Base-by-base conservation (phyloP, 2,797 vertebrate species). In the Cossypha dichroa region DNA sequence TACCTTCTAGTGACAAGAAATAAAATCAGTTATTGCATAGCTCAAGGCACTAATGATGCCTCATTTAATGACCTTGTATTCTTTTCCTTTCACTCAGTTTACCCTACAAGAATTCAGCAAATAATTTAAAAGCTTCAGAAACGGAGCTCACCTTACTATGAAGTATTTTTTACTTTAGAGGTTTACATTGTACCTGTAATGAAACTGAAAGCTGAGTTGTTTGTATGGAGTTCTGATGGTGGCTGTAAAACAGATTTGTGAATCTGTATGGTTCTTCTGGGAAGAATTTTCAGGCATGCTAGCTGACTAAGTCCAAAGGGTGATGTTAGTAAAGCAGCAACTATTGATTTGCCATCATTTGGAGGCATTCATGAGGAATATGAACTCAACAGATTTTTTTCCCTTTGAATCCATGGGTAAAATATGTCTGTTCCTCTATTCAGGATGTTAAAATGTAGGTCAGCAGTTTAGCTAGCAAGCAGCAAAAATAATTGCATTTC, bases 401-500 rank as follows among this genome's bases (percentile, higher is more conserved):
- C 14, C 11, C 19, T 82, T 91, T 87, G 36, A 80, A 82, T 82
- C 9, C 2, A 6, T 54, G 60, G 52, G 26, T 94, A 77, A 93
- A 86, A 91, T 70, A 88, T 86, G 8, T 86, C 56, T 76, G 19
- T 80, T 90, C 25, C 56, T 82, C 38, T 73, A 34, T 45, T 90
- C 68, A 88, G 79, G 52, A 83, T 74, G 29, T 93, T 70, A 88
- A 94, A 94, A 81, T 45, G 26, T 59, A 83, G 72, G 62, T 91
- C 92, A 95, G 68, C 64, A 92, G 34, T 95, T 95, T 83, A 70
- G 83, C 52, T 70, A 38, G 26, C 5, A 43, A 54, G 64, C 49
- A 92, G 54, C 74, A 93, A 83, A 94, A 95, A 77, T 94, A 83
- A 92, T 83, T 88, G 36, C 45, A 12, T 79, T 93, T 93, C 43